Percentiles rank a stretch among this genome's conserved stretches.
These are phyloP conservation scores for Dryobotodes eremita DNA, from an alignment of 2,888 invertebrate genomes.

Conservation along the genomic window DNA sequence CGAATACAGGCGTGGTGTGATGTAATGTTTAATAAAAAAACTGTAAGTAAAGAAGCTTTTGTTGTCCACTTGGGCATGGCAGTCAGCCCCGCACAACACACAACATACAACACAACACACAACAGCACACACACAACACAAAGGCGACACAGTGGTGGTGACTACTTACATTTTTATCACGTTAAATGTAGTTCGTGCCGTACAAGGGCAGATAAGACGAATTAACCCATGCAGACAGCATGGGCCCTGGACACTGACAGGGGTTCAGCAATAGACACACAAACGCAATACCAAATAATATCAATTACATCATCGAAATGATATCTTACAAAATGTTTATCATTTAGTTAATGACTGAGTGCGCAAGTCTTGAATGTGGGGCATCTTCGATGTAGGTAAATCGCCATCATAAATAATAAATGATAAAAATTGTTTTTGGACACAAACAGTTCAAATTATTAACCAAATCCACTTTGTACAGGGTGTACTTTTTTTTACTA, in stretches of 20 bases:
- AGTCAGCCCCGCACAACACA: too few relatives aligned
- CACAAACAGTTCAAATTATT: slow-evolving; percentile 65
- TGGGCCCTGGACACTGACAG: not conserved
- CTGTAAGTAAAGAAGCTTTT: too few relatives aligned
- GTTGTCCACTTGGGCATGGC: too few relatives aligned
- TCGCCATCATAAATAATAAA: slow-evolving; percentile 79
- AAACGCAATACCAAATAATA: not conserved
- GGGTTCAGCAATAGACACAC: not conserved
- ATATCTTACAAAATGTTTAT: slow-evolving; percentile 55
- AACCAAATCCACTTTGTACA: slow-evolving; percentile 66
- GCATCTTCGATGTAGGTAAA: slow-evolving; percentile 88
- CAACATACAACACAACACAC: too few relatives aligned
- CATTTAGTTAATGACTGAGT: slow-evolving; percentile 70
- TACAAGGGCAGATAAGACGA: too few relatives aligned
- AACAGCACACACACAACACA: too few relatives aligned
- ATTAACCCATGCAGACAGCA: too few relatives aligned
- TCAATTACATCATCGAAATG: slow-evolving; percentile 51
- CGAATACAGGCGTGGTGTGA: too few relatives aligned
- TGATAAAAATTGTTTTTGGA: slow-evolving; percentile 83
- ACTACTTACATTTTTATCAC: too few relatives aligned
- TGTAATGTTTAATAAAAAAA: too few relatives aligned
- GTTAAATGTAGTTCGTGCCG: too few relatives aligned
- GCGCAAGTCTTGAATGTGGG: slow-evolving; percentile 74
- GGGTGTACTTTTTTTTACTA: slow-evolving; percentile 57
- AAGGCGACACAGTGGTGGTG: too few relatives aligned